Evolutionary conservation across 2,888 invertebrate genomes (phyloP), one percentile per base, ranked within the genome.

Genomic region (Poecilus cupreus): DNA sequence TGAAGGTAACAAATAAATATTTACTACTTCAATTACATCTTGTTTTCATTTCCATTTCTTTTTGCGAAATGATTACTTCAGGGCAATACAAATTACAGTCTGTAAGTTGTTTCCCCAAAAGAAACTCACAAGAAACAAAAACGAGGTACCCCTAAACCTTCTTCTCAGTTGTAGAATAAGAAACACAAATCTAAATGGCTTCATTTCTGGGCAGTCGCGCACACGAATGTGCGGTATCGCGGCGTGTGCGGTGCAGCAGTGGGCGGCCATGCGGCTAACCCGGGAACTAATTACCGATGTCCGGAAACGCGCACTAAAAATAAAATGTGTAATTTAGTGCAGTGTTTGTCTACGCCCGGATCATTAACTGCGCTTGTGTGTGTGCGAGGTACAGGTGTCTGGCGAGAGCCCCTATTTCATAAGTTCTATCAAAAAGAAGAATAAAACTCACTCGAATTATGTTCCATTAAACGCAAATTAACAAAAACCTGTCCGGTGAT

Each of bases 191-290:
- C n/a, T n/a, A n/a, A n/a, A n/a, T n/a, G n/a, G n/a, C n/a, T n/a
- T n/a, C n/a, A n/a, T n/a, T n/a, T n/a, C n/a, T n/a, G n/a, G n/a
- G n/a, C n/a, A n/a, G n/a, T n/a, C n/a, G 72, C 22, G 24, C 75
- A 54, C 46, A 54, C 24, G 49, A 10, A 11, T 22, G 26, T 49
- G 26, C 37, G 20, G 26, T 20, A n/a, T 32, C n/a, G 18, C 32
- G 24, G 49, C 49, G 54, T 16, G 54, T 51, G 75, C 51, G 32
- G n/a, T 26, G 37, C 18, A 26, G 10, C 18, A 2, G 77, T 60
- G 80, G 72, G 80, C 80, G 72, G 49, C 81, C 82, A 82, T 84
- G 84, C 83, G 84, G 84, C 84, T 84, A 84, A 85, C 85, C 85
- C 82, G 83, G 74, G 76, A 84, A 85, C 84, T 85, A 85, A 85